Conservation (phyloP, 2,888 invertebrate species). For the Pimpla rufipes region DNA sequence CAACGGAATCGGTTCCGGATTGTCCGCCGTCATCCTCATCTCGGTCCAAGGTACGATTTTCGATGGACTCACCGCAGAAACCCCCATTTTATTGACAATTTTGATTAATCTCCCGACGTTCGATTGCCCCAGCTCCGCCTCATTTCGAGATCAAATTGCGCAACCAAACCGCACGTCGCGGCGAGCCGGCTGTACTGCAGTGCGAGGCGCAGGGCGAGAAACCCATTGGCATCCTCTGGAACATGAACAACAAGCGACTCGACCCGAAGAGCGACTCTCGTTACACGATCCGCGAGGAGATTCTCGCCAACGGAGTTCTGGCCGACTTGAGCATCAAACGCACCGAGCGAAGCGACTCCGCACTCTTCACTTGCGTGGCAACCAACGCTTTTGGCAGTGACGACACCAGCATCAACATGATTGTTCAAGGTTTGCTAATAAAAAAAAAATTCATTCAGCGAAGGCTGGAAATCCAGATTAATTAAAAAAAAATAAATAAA, state of each 20-base stretch:
- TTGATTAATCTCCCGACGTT: constrained; percentile 5
- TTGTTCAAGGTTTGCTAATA: constrained; percentile 91
- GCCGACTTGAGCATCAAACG: constrained; percentile 96
- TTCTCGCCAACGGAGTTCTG: constrained; percentile 94
- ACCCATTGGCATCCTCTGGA: constrained; percentile 97
- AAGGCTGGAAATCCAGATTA: too few relatives aligned
- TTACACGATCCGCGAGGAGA: constrained; percentile 95
- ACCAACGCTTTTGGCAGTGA: constrained; percentile 97
- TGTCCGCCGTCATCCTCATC: constrained; percentile 97
- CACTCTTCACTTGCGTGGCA: constrained; percentile 96
- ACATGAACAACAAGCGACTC: constrained; percentile 96
- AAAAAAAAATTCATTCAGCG: too few relatives aligned
- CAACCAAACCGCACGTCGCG: constrained; percentile 95
- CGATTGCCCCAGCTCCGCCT: constrained; percentile 90
- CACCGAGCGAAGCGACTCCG: constrained; percentile 95
- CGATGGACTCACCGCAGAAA: constrained; percentile 6
- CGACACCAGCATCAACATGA: constrained; percentile 98
- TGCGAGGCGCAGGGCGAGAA: constrained; percentile 98
- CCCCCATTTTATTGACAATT: not conserved
- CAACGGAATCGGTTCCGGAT: constrained; percentile 97
- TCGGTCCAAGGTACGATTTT: constrained; percentile 94
- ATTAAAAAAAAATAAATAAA: not conserved
- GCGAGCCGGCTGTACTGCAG: constrained; percentile 95
- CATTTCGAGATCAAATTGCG: constrained; percentile 96
- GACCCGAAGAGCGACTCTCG: constrained; percentile 96